phyloP scores from a whole-genome alignment of 2,113 vertebrate genomes.

The Neolamprologus variostigma region DNA sequence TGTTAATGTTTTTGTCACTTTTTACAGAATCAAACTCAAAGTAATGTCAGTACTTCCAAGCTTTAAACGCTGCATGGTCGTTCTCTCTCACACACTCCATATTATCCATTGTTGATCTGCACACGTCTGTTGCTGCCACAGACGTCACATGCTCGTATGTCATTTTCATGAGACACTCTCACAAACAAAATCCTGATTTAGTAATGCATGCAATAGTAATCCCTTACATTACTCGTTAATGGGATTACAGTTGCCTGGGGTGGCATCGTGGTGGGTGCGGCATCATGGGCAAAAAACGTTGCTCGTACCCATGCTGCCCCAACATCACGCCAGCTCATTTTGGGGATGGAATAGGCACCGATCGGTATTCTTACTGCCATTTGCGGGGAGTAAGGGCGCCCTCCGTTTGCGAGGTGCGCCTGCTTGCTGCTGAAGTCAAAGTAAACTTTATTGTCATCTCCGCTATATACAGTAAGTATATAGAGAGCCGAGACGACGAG shows the following conservation, averaged over 20 bases:
- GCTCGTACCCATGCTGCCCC: not conserved
- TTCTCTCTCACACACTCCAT: rapidly evolving
- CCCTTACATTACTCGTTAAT: not conserved
- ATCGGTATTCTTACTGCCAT: not conserved
- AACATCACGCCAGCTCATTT: not conserved
- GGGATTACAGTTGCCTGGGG: no score
- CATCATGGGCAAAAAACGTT: not conserved
- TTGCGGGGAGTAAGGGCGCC: rapidly evolving
- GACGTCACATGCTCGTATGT: not conserved
- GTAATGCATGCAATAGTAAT: not conserved
- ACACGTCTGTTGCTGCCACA: not conserved
- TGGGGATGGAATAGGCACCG: not conserved
- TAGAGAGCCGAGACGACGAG: no score
- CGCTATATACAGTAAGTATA: no score
- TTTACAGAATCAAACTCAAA: not conserved
- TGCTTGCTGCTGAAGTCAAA: no score
- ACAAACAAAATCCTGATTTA: not conserved
- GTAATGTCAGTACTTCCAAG: not conserved
- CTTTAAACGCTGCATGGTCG: not conserved
- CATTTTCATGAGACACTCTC: not conserved
- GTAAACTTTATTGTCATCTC: no score
- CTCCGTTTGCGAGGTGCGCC: not conserved
- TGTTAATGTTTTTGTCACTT: not conserved
- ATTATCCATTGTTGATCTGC: not conserved
- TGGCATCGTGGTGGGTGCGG: not conserved